Base-by-base conservation (phyloP, 2,113 vertebrate species). In the Rhadina sibilatrix region DNA sequence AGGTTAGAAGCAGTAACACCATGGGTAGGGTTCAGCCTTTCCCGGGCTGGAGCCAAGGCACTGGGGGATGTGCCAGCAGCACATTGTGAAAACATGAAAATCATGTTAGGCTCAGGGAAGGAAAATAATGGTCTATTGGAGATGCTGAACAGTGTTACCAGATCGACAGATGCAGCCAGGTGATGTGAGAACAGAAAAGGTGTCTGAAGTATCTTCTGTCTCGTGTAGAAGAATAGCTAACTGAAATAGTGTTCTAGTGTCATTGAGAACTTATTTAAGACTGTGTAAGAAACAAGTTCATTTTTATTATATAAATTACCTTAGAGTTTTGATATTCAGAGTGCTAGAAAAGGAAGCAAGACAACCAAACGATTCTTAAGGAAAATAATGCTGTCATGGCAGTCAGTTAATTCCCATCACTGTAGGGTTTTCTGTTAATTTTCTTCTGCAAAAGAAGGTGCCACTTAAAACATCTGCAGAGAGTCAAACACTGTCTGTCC, bases 1-100 rank as follows among this genome's bases (percentile, higher is more conserved):
- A 4, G 70, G 12, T 52, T 44, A 54, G 64, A 8, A 40, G 65
- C 40, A 54, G 0, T 44, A 6, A 14, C 1, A 15, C 0, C 0
- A 5, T 28, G 30, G 9, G 50, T 10, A 12, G 11, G 20, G 30
- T 75, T 87, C 25, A 46, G 72, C 40, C 28, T 64, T 54, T 53
- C 9, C 9, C 1, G 1, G 20, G 30, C 12, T 74, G 54, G 23
- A 72, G 44, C 44, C 22, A 8, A 3, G 7, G 49, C 33, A 4
- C 37, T 11, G n/a, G 28, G 31, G 5, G 40, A 7, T 38, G 18
- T 56, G 37, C 12, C 56, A 59, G 53, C 64, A 78, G 33, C 40
- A 2, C 3, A 0, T 57, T 57, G 47, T 30, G n/a, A 35, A 63
- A 65, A 22, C 1, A 5, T 42, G 12, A 9, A 40, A 28, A 18